A percentile compares a stretch with the other conserved stretches of the same genome.
These are phyloP conservation scores for Machimus rusticus DNA, from an alignment of 2,888 invertebrate genomes.

Conservation along the genomic window DNA sequence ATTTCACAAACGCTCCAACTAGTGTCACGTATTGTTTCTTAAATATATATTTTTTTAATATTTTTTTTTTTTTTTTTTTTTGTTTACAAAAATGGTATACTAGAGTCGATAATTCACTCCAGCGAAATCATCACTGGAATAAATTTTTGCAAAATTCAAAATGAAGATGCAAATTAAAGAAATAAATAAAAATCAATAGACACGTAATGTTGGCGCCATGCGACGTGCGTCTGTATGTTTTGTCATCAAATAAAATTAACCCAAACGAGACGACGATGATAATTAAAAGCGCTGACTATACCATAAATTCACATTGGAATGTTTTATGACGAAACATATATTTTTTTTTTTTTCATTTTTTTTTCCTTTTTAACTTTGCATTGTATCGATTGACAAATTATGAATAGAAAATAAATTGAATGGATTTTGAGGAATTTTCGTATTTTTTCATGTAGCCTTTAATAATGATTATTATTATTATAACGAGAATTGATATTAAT, in stretches of 20 bases:
- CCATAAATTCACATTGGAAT: not conserved
- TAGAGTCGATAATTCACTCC: not conserved
- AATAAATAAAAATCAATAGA: not conserved
- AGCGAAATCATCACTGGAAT: not conserved
- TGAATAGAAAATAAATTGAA: not conserved
- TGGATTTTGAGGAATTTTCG: not conserved
- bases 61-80: no score
- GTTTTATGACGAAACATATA: not conserved
- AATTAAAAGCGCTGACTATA: not conserved
- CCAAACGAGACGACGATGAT: not conserved
- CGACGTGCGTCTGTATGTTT: not conserved
- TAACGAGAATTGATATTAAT: not conserved
- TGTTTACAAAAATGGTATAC: not conserved
- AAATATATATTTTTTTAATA: no score
- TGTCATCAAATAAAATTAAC: not conserved
- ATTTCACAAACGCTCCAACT: no score
- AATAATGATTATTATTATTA: not conserved
- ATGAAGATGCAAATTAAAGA: not conserved
- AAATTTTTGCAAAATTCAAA: not conserved
- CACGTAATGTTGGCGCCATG: not conserved
- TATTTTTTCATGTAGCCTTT: not conserved
- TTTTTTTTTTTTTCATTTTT: not conserved
- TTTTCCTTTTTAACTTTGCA: no score
- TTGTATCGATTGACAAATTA: not conserved
- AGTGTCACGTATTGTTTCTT: no score